Percentiles rank a stretch among this genome's conserved stretches.
phyloP scores from a whole-genome alignment of 2,113 vertebrate genomes.

The Limanda limanda region DNA sequence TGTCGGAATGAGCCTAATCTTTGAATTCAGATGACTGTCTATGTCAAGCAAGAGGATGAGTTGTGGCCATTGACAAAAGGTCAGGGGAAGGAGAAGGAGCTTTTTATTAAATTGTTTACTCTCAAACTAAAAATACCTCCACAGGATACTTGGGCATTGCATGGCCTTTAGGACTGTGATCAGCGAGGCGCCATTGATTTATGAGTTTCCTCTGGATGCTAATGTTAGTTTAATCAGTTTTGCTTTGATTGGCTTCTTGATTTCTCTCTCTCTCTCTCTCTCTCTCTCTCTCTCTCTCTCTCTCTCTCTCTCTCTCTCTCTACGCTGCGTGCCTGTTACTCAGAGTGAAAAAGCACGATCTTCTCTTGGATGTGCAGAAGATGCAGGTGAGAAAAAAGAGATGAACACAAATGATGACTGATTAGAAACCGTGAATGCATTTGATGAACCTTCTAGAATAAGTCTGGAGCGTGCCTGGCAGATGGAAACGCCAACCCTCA shows the following conservation, averaged over 20 bases:
- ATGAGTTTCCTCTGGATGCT: conserved; percentile 61
- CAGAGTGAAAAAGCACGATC: conserved; percentile 10
- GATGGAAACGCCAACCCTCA: conserved; percentile 28
- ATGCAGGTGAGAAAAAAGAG: neutral
- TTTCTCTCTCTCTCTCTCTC: neutral
- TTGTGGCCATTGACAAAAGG: conserved; percentile 50
- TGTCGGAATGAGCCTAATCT: conserved; percentile 23
- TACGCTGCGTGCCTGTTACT: neutral
- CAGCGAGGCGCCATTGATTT: conserved; percentile 39
- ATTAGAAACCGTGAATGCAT: conserved; percentile 1
- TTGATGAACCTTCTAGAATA: conserved; percentile 14
- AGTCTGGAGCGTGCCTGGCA: neutral
- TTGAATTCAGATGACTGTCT: conserved; percentile 35
- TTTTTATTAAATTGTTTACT: conserved; percentile 55
- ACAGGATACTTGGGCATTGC: conserved; percentile 1
- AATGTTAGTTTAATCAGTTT: conserved; percentile 62
- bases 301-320: no score
- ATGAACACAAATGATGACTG: neutral
- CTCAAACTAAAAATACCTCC: conserved; percentile 47
- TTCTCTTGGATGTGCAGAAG: neutral
- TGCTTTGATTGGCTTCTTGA: conserved; percentile 37
- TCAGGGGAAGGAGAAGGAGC: conserved; percentile 42
- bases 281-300: no score
- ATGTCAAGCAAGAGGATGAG: conserved; percentile 44
- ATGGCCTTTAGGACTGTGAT: conserved; percentile 54